Base-by-base conservation (phyloP, 2,797 vertebrate genomes). In the Phalloptychus januarius region DNA sequence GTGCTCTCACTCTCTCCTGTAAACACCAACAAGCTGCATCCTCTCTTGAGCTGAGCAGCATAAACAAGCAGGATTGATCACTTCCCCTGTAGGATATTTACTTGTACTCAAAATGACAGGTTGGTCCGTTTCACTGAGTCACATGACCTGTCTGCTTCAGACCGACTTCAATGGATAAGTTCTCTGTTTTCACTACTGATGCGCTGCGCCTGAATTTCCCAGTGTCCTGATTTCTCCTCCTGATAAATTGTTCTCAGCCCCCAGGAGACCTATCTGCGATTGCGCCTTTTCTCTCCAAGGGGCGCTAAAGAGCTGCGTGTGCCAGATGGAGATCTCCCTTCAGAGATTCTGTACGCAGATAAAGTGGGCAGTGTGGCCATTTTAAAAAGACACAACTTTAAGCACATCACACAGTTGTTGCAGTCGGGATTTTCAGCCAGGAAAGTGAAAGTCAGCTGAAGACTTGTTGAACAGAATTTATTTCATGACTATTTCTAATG, bases 291-390 rank as follows among this genome's bases (percentile, higher is more conserved):
- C 95, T 96, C 97, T 97, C 96, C 90, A 95, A 97, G 97, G 96
- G 98, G 97, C 97, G 97, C 97, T 97, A 96, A 96, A 96, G 97
- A 97, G 97, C 97, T 88, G 86, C 94, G 88, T 79, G 92, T 87
- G 91, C 89, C 82, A 86, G 90, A 90, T 82, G 82, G 75, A 86
- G 85, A 88, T 88, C 86, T 92, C 75, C 79, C 18, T 33, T 76
- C 78, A 79, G 78, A 91, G 87, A 90, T 91, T 88, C 79, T 81
- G 76, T 82, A 79, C 54, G 80, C 72, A 89, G 85, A 92, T 90
- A 75, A 84, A 86, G 84, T 88, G 89, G 87, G 87, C 88, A 83
- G 65, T 78, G 80, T 79, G 71, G 77, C 70, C 45, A 61, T 80
- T 82, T 77, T 70, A 79, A 84, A 80, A 85, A 71, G 42, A 75